Base-by-base conservation (phyloP, 2,797 vertebrate genomes). In the Fratercula arctica region DNA sequence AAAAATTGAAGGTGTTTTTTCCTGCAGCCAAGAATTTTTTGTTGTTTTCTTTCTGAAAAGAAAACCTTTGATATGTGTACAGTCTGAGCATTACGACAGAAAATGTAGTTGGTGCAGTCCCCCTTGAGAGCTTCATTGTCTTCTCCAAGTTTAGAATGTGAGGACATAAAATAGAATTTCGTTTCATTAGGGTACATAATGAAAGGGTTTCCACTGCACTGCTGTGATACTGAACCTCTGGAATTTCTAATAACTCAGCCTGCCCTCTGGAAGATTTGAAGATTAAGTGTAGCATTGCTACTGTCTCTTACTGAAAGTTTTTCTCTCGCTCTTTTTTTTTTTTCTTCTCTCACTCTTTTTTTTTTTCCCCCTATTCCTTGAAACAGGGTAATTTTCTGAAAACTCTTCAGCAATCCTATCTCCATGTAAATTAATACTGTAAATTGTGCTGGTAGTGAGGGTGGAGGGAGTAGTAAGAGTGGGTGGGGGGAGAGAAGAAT, bases 361-460 rank as follows among this genome's bases (percentile, higher is more conserved):
- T 46, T 72, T 54, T 9, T 11, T 1, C 1, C 9, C 8, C 35
- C 6, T 5, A 50, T 41, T 64, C 46, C 35, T 80, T 83, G 66
- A 94, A 97, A 95, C 48, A 83, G 80, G 87, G 80, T 80, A 85
- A 85, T 41, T 96, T 97, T 96, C 92, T 95, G 73, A 93, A 97
- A 97, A 98, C 59, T 97, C 81, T 93, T 85, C 76, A 80, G 84
- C 77, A 95, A 6, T 69, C 77, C 87, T 95, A 93, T 97, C 93
- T 96, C 87, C 86, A 85, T 95, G 89, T 91, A 97, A 97, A 97
- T 97, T 95, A 97, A 94, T 96, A 96, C 92, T 97, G 85, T 97
- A 97, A 97, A 97, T 97, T 97, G 93, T 97, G 84, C 97, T 97
- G 95, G 82, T 95, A 89, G 94, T 96, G 95, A 96, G 83, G 72